phyloP scores from a whole-genome alignment of 64 coral and sea anemone genomes.

The Orbicella faveolata region DNA sequence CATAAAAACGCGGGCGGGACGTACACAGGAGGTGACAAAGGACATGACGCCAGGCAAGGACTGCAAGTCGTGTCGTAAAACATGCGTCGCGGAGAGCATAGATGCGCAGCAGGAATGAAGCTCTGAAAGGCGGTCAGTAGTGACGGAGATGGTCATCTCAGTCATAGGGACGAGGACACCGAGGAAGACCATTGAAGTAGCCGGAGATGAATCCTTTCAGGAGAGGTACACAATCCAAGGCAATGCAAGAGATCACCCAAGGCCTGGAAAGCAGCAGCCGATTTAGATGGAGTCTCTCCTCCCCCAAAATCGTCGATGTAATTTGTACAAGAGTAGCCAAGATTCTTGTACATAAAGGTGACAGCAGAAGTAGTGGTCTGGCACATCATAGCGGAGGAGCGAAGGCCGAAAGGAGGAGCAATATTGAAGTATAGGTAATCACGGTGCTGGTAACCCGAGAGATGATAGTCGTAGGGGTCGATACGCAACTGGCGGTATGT shows the following conservation, averaged over 20 bases:
- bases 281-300: background rate
- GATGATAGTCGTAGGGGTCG: no score
- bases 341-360: no score
- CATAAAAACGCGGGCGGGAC: background rate
- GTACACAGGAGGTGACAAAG: background rate
- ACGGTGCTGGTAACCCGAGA: no score
- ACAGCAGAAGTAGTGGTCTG: no score
- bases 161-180: background rate
- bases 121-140: background rate
- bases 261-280: no score
- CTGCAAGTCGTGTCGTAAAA: background rate
- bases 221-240: background rate
- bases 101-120: background rate
- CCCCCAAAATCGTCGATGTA: no score
- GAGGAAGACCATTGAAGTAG: background rate
- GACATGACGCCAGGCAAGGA: background rate
- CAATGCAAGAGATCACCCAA: background rate
- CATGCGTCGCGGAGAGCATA: background rate
- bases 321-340: no score
- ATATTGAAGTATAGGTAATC: no score
- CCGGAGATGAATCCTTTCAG: background rate
- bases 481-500: no score
- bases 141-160: no score
- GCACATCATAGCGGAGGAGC: no score
- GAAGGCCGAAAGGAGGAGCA: no score